phyloP scores from a whole-genome alignment of 30 jellyfish, hydroid and myxozoan genomes.

The Hydractinia echinata region DNA sequence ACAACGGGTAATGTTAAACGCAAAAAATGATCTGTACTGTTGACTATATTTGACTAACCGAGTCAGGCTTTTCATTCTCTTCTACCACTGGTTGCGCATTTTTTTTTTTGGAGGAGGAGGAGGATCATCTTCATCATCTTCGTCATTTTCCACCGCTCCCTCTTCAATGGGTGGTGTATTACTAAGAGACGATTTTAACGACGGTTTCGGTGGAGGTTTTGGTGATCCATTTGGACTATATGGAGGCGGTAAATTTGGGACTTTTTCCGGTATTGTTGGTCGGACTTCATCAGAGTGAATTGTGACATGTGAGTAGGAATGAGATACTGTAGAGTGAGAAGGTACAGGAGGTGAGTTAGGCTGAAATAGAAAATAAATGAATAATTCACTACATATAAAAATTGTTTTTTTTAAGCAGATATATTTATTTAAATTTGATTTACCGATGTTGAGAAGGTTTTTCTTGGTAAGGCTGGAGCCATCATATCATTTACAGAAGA shows the following conservation, averaged over 20 bases:
- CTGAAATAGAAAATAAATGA: too few species aligned
- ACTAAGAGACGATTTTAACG: neutral
- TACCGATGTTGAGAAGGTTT: neutral
- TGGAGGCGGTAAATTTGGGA: neutral
- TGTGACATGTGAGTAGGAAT: neutral
- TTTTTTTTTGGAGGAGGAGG: slow-evolving; percentile 16
- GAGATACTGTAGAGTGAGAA: too few species aligned
- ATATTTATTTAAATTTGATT: too few species aligned
- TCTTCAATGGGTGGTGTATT: neutral
- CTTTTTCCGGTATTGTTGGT: neutral
- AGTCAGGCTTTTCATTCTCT: slow-evolving; percentile 3
- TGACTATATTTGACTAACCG: neutral
- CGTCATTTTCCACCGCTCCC: neutral
- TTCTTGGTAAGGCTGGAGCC: slow-evolving; percentile 13
- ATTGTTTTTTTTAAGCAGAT: too few species aligned
- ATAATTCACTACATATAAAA: too few species aligned
- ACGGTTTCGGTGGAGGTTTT: slow-evolving; percentile 13
- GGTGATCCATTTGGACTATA: slow-evolving; percentile 6
- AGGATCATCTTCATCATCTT: neutral
- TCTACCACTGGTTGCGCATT: neutral
- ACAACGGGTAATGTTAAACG: too few species aligned
- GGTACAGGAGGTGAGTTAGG: too few species aligned
- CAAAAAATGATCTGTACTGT: too few species aligned
- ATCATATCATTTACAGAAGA: neutral
- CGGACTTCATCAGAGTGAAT: neutral